Conservation (phyloP, 2,797 vertebrate genomes). For the Danio jaintianensis region DNA sequence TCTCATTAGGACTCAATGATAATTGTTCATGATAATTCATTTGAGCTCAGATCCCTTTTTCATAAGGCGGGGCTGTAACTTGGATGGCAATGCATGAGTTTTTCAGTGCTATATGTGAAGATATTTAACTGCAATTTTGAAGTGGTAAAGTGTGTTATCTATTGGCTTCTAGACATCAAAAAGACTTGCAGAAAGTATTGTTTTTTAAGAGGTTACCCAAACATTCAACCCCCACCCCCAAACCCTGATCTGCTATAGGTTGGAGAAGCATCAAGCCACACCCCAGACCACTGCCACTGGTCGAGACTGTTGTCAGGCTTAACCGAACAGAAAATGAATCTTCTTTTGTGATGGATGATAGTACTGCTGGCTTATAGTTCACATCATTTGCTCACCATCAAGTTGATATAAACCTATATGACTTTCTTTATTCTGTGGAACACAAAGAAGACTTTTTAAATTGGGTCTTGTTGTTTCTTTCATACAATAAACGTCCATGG, state of each 20-base stretch:
- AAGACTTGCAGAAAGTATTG: background rate
- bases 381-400: background rate
- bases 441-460: background rate
- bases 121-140: background rate
- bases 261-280: background rate
- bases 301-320: background rate
- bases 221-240: no score
- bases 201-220: slow-evolving; percentile 4
- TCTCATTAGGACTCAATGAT: slow-evolving; percentile 59
- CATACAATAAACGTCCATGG: background rate
- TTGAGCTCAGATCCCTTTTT: slow-evolving; percentile 46
- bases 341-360: background rate
- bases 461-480: background rate
- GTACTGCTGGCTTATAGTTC: background rate
- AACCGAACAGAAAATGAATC: background rate
- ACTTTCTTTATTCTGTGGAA: no score
- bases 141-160: background rate
- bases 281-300: background rate
- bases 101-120: background rate
- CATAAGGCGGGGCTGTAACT: slow-evolving; percentile 12
- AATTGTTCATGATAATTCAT: slow-evolving; percentile 63
- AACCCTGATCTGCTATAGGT: background rate
- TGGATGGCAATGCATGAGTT: slow-evolving; percentile 1
- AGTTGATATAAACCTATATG: background rate
- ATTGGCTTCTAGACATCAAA: background rate